phyloP scores from a whole-genome alignment of 2,888 invertebrate species.

The Myopa testacea region DNA sequence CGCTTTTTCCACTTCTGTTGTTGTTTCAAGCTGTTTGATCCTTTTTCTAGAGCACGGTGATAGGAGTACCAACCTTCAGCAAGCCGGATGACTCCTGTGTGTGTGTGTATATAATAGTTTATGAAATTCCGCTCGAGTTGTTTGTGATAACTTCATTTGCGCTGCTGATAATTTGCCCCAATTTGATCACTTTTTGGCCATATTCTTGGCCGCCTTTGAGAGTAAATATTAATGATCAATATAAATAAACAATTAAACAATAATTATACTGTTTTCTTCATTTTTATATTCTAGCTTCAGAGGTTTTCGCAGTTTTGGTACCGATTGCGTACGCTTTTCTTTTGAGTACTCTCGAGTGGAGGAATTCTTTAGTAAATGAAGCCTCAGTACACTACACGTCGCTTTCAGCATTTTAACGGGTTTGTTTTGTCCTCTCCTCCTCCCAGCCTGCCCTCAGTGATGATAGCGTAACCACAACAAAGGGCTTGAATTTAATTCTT shows the following conservation, averaged over 20 bases:
- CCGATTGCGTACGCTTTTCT: not conserved
- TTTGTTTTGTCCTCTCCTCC: not conserved
- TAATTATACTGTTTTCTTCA: too few species aligned
- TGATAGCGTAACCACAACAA: not conserved
- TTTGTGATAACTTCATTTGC: constrained; percentile 9
- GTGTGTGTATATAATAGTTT: constrained; percentile 12
- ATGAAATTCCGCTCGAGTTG: constrained; percentile 6
- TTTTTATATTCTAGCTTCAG: too few species aligned
- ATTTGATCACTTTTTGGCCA: constrained; percentile 1
- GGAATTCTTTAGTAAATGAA: not conserved
- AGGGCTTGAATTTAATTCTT: constrained; percentile 17
- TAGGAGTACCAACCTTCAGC: too few species aligned
- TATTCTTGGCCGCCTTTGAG: too few species aligned
- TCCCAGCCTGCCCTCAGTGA: not conserved
- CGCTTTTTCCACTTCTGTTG: not conserved
- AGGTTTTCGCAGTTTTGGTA: too few species aligned
- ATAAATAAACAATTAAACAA: not conserved
- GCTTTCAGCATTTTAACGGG: not conserved
- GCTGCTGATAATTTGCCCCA: constrained; percentile 24
- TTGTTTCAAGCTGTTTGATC: too few species aligned
- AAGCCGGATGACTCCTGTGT: too few species aligned
- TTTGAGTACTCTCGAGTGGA: not conserved
- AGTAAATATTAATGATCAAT: too few species aligned
- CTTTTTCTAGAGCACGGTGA: too few species aligned
- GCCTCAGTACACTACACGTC: not conserved